These are phyloP conservation scores for Corvus cornix DNA, from an alignment of 2,113 vertebrate genomes.

Conservation along the genomic window DNA sequence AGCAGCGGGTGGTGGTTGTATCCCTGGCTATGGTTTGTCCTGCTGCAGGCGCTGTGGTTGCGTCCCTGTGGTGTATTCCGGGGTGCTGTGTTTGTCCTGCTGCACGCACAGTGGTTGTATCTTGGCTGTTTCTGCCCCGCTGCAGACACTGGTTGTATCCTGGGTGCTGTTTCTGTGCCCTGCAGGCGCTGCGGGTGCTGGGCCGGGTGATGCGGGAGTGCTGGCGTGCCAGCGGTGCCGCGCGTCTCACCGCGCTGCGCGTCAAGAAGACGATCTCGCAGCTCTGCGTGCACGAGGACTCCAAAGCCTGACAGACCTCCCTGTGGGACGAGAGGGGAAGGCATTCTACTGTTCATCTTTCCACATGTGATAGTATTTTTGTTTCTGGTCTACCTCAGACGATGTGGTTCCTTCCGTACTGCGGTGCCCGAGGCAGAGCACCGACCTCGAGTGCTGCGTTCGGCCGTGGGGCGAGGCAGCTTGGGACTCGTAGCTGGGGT, in stretches of 20 bases:
- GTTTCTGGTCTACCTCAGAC: conserved; percentile 74
- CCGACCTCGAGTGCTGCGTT: neutral
- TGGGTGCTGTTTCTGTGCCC: too few relatives aligned
- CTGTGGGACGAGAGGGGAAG: neutral
- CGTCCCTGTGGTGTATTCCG: too few relatives aligned
- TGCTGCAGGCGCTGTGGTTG: neutral
- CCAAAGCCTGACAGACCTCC: conserved; percentile 62
- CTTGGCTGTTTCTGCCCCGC: too few relatives aligned
- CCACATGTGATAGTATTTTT: neutral
- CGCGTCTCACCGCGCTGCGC: conserved; percentile 91
- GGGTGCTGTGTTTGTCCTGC: too few relatives aligned
- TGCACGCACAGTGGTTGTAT: neutral
- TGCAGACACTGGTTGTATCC: neutral
- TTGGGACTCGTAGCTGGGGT: neutral
- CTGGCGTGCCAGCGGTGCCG: conserved; percentile 88
- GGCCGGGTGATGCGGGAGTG: conserved; percentile 95
- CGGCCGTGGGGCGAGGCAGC: neutral
- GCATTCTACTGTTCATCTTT: neutral
- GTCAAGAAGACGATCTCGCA: conserved; percentile 95
- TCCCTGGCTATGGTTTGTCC: neutral
- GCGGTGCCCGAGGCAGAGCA: neutral
- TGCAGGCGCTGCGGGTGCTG: conserved; percentile 89
- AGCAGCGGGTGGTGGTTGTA: neutral
- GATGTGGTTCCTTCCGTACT: neutral
- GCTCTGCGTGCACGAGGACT: conserved; percentile 80